Base-by-base conservation (phyloP, 1,140 invertebrate species). In the Drosophila malerkotliana region DNA sequence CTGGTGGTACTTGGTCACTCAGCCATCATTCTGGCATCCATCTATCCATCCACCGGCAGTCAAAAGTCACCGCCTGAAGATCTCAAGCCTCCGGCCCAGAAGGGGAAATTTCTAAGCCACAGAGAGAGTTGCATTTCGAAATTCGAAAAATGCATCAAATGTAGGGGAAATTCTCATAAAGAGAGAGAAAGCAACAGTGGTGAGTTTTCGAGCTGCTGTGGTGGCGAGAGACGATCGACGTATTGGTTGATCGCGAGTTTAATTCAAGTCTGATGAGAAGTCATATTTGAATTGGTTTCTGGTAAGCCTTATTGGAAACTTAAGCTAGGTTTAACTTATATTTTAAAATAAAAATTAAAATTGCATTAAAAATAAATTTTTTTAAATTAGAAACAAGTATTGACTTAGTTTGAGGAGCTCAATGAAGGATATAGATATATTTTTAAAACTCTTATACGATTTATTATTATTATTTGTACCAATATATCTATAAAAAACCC, bases 61-160 rank as follows among this genome's bases (percentile, higher is more conserved):
- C 71, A 57, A 74, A 74, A 66, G 60, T 66, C 60, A 53, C 53
- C 32, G 52, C 26, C 30, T 39, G 32, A 34, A 18, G 56, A 64
- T 45, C 51, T 62, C 55, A 48, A 41, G 28, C 15, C 26, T 10
- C 44, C 24, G 41, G 26, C 10, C 41, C 5, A 6, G 3, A 1
- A 57, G 72, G 72, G 71, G 72, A 74, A 64, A 58, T 21, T 24
- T 15, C 15, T 3, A 32, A 44, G 59, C 34, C 26, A 14, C n/a
- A n/a, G 15, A 30, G 51, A 12, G 37, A 44, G 51, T 52, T 74
- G 69, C 47, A 53, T 58, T 74, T 85, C 74, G 78, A 88, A 82
- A 12, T 82, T 87, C 83, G 82, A 88, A 87, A 75, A 66, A 9
- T 61, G 64, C 58, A 74, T 30, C 28, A 51, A 54, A 57, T 63